These are phyloP conservation scores for Ictidomys tridecemlineatus DNA, from an alignment of 2,113 vertebrate genomes.

Conservation along the genomic window DNA sequence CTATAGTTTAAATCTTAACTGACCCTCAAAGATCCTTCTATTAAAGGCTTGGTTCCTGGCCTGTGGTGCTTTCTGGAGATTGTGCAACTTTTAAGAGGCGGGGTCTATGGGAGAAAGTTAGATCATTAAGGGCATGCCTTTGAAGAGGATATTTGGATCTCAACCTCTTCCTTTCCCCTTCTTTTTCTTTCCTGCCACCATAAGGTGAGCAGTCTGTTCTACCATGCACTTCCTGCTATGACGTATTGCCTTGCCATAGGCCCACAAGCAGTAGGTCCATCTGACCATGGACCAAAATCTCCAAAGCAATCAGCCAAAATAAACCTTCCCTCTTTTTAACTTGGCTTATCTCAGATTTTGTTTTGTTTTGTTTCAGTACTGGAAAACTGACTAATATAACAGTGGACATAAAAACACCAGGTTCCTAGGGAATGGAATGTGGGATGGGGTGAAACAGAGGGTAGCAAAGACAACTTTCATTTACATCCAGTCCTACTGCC, in stretches of 20 bases:
- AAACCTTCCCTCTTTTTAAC: neutral
- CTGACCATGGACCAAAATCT: neutral
- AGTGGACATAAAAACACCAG: neutral
- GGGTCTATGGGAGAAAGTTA: neutral
- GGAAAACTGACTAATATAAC: neutral
- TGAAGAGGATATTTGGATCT: neutral
- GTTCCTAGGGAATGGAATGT: neutral
- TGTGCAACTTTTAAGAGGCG: neutral
- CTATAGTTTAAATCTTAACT: neutral
- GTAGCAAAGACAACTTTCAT: neutral
- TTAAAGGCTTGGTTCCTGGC: neutral
- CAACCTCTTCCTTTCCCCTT: neutral
- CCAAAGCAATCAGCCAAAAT: neutral
- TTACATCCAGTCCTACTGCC: neutral
- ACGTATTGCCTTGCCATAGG: neutral
- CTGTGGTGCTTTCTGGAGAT: neutral
- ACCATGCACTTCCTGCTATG: neutral
- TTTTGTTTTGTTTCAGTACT: neutral
- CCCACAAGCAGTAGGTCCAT: neutral
- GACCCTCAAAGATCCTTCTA: neutral
- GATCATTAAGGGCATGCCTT: neutral
- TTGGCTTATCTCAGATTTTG: neutral
- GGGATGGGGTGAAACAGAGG: neutral
- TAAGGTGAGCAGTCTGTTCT: neutral
- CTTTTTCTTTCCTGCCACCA: neutral